These are phyloP conservation scores for Podarcis siculus DNA, from an alignment of 2,797 vertebrate species.

Conservation along the genomic window DNA sequence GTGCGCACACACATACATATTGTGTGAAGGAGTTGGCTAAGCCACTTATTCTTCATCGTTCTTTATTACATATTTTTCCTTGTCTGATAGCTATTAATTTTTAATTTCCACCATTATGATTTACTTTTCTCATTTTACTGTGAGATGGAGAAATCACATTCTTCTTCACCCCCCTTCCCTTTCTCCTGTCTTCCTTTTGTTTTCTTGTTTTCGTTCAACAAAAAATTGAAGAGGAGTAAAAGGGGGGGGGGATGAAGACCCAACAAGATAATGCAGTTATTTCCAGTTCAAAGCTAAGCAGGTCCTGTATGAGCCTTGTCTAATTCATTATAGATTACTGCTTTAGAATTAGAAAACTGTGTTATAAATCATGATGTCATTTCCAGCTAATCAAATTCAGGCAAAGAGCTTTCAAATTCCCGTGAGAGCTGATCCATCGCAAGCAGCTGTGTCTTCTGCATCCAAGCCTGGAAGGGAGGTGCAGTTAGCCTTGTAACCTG, in stretches of 20 bases:
- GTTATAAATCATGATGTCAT: constrained; percentile 73
- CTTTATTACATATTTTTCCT: neutral
- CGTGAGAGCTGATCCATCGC: constrained; percentile 42
- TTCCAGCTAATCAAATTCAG: constrained; percentile 64
- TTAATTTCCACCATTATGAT: constrained; percentile 15
- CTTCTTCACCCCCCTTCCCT: fast-evolving
- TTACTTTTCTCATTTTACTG: constrained; percentile 25
- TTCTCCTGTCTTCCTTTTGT: neutral
- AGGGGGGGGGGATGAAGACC: neutral
- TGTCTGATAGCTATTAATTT: constrained; percentile 21
- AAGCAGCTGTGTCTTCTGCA: constrained; percentile 62
- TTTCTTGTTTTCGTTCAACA: neutral
- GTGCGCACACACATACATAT: neutral
- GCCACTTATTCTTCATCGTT: neutral
- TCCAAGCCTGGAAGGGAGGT: constrained; percentile 20
- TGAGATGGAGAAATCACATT: neutral
- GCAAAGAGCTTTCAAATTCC: constrained; percentile 41
- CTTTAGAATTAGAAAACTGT: constrained; percentile 72
- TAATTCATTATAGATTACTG: constrained; percentile 61
- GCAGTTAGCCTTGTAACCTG: constrained; percentile 3
- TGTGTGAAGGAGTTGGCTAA: neutral
- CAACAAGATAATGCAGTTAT: constrained; percentile 40
- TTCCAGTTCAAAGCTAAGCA: constrained; percentile 43
- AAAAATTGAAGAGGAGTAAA: constrained; percentile 5
- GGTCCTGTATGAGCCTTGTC: constrained; percentile 58